These are phyloP conservation scores for Ophonus ardosiacus DNA, from an alignment of 2,888 invertebrate genomes.

Conservation along the genomic window DNA sequence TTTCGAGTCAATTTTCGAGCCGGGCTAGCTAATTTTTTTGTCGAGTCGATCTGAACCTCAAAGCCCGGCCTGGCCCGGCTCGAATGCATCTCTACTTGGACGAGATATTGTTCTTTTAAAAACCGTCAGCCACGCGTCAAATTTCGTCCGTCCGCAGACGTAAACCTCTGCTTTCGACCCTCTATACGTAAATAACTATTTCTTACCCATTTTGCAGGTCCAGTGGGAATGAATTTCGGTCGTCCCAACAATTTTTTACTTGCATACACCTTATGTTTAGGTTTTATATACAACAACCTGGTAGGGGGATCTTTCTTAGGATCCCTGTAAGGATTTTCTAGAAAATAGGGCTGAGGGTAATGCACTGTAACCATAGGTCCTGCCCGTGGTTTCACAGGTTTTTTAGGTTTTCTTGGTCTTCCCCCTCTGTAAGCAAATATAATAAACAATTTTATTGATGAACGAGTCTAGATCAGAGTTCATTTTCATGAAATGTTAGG, in stretches of 20 bases:
- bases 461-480: no score
- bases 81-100: no score
- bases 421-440: conserved; percentile 2
- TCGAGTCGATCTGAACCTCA: no score
- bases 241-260: conserved; percentile 38
- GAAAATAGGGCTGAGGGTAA: conserved; percentile 73
- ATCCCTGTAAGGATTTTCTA: conserved; percentile 73
- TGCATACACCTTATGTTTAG: conserved; percentile 33
- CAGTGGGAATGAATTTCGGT: conserved; percentile 69
- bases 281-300: conserved; percentile 9
- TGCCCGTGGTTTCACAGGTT: conserved; percentile 1
- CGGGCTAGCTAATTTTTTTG: no score
- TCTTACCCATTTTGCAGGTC: conserved; percentile 72
- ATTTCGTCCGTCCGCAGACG: no score
- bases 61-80: no score
- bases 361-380: conserved; percentile 70
- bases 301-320: conserved; percentile 65
- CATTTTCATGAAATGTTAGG: no score
- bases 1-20: no score
- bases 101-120: no score
- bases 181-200: no score
- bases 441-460: neutral
- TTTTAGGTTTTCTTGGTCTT: neutral
- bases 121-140: no score
- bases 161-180: no score